phyloP scores from a whole-genome alignment of 2,888 invertebrate species.

The Schrankia costaestrigalis region DNA sequence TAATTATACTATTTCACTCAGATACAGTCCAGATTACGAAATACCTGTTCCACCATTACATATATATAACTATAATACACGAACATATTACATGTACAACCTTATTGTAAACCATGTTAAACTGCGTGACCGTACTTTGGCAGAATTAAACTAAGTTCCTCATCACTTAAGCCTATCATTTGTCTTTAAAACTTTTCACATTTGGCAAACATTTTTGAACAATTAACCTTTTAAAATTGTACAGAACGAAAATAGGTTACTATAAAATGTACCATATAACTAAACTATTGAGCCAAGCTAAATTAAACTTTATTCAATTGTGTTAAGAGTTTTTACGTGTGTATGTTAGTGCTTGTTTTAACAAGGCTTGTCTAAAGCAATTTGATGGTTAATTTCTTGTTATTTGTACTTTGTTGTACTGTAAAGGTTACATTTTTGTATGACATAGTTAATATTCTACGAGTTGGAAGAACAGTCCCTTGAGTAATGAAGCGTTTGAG shows the following conservation, averaged over 20 bases:
- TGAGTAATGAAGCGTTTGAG: constrained; percentile 3
- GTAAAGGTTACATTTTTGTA: constrained; percentile 15
- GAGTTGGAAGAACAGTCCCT: not conserved
- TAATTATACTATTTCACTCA: constrained; percentile 4
- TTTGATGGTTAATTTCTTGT: constrained; percentile 30
- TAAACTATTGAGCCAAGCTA: not conserved
- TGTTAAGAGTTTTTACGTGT: constrained; percentile 8
- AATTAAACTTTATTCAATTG: constrained; percentile 11
- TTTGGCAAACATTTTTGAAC: constrained; percentile 50
- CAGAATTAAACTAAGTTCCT: constrained; percentile 17
- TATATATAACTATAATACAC: constrained; percentile 6
- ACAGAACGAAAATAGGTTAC: constrained; percentile 25
- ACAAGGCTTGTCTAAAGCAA: constrained; percentile 19
- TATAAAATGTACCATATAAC: not conserved
- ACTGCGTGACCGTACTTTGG: constrained; percentile 11
- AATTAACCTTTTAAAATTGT: constrained; percentile 50
- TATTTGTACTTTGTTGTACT: no score
- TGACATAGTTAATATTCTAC: not conserved
- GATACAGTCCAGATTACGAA: constrained; percentile 3
- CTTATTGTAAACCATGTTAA: constrained; percentile 5
- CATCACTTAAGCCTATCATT: constrained; percentile 22
- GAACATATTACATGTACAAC: not conserved
- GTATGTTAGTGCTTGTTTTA: constrained; percentile 12
- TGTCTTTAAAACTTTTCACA: constrained; percentile 46
- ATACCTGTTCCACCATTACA: constrained; percentile 6